phyloP scores from a whole-genome alignment of 2,113 vertebrate species.

The Myotis lucifugus region DNA sequence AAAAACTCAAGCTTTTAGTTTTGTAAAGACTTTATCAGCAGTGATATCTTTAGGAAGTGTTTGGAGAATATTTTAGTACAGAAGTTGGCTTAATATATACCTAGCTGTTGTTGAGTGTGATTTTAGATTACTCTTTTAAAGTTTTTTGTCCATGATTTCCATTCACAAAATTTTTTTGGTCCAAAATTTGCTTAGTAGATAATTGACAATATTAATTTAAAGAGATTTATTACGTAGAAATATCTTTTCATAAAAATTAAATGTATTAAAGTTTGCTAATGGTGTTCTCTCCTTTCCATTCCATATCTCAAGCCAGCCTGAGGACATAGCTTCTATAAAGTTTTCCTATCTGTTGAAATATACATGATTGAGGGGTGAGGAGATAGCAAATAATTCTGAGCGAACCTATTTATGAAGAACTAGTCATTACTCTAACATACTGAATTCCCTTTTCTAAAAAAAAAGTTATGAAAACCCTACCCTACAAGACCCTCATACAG shows the following conservation, averaged over 20 bases:
- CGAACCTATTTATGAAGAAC: slow-evolving; percentile 34
- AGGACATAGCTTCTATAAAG: not conserved
- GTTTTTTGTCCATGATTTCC: not conserved
- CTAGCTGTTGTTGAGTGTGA: not conserved
- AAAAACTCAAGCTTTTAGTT: not conserved
- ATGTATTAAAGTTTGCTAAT: not conserved
- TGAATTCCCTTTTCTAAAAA: slow-evolving; percentile 34
- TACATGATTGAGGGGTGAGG: not conserved
- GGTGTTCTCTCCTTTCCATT: not conserved
- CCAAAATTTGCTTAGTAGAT: not conserved
- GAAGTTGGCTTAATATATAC: slow-evolving; percentile 1
- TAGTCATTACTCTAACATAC: not conserved
- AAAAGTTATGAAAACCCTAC: not conserved
- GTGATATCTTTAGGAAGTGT: not conserved
- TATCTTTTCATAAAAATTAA: slow-evolving; percentile 39
- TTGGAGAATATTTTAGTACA: slow-evolving; percentile 26
- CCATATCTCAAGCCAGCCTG: not conserved
- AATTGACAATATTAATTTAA: slow-evolving; percentile 18
- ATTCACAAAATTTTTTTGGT: not conserved
- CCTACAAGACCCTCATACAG: not conserved
- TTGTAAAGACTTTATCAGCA: not conserved
- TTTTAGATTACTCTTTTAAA: slow-evolving; percentile 43
- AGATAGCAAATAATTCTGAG: not conserved
- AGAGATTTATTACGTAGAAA: not conserved
- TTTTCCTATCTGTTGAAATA: slow-evolving; percentile 14